Base-by-base conservation (phyloP, 2,888 invertebrate species). In the Drosophila picticornis region DNA sequence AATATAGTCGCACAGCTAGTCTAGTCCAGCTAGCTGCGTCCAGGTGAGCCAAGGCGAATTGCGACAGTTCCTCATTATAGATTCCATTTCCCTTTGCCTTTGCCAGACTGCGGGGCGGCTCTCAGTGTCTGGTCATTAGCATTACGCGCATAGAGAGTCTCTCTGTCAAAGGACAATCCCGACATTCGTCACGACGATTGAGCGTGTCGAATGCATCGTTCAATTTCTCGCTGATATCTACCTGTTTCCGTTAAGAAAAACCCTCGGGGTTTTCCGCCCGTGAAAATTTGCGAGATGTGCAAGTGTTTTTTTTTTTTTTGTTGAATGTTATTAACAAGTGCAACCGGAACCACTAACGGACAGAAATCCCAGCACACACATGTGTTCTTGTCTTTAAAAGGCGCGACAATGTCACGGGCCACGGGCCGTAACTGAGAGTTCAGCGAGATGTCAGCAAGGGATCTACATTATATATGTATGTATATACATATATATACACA, bases 361-460 rank as follows among this genome's bases (percentile, higher is more conserved):
- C n/a, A 27, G 40, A 43, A 52, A 53, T 52, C 34, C 56, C 52
- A 19, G 7, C 11, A 27, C 29, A 65, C 62, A 74, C 77, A 78
- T 79, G 79, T 78, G 71, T 65, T 65, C 48, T 53, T 52, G 58
- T 22, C 32, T 43, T 63, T 56, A 61, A 57, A 52, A 74, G 77
- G 78, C 75, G 79, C 79, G 71, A 78, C 77, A 77, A 66, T 77
- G 78, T 78, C 78, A 78, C 78, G 75, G 78, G 78, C 63, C 75
- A 74, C 43, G 51, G 38, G 29, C 19, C 61, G 34, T 3, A 40
- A 59, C 62, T 57, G 62, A 66, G 57, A 56, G 56, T 57, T 72
- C 66, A 72, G 67, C 72, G 50, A 56, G 56, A 59, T 58, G 66
- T 71, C 71, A 74, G 40, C 69, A 27, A 31, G 43, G 34, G 51